Base-by-base conservation (phyloP, 2,888 invertebrate genomes). In the Xestia xanthographa region DNA sequence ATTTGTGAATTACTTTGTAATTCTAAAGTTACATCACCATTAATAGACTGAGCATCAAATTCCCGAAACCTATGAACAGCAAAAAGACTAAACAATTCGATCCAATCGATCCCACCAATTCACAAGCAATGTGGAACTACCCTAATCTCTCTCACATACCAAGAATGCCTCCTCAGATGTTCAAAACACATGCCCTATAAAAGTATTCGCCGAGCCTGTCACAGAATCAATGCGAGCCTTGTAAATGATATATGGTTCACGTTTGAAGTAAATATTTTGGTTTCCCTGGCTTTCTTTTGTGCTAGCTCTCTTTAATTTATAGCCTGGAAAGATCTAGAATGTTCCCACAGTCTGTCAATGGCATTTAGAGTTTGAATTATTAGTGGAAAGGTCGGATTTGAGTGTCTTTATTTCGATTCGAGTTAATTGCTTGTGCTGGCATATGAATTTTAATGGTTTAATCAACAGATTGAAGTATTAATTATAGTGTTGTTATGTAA, bases 241-340 rank as follows among this genome's bases (percentile, higher is more conserved):
- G 69, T 77, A 84, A 75, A 43, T 82, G 75, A 86, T 84, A 75
- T 77, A 79, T 67, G 63, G 62, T 56, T 65, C 38, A 62, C 60
- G 72, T 75, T 75, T 71, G 58, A 76, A 68, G 72, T 82, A 82
- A 85, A 86, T 78, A 82, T 78, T 86, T 79, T 56, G 76, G 72
- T 73, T 68, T 43, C 22, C 26, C n/a, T 45, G 53, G 34, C 38
- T 81, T 84, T 72, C 58, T 77, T 83, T 84, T 84, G 63, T 73
- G n/a, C 50, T 38, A 22, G 17, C 12, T 34, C 17, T 74, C 9
- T 5, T 0, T 48, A 74, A 74, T 72, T 60, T 75, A 70, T 72
- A 34, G 53, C 29, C 12, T 45, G 12, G 12, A 72, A 72, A 17
- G 34, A 41, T 53, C 60, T 22, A 65, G 62, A 66, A 60, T 41